A percentile compares a stretch with the other conserved stretches of the same genome.
Conservation (phyloP, 2,888 invertebrate genomes). For the Tipula unca region DNA sequence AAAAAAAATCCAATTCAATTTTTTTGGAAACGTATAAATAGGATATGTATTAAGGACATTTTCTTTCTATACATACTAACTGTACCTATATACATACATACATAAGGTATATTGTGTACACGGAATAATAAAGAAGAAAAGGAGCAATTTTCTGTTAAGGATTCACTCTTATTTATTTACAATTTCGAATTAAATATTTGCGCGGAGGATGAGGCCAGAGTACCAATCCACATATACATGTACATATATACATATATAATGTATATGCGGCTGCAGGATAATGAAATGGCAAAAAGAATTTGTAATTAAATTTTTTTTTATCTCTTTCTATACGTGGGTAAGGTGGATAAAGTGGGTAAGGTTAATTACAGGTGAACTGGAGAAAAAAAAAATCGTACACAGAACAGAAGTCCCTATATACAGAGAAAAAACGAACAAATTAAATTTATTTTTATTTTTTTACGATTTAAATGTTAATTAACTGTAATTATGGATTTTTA, state of each 20-base stretch:
- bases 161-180: background rate
- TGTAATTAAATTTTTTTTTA: background rate
- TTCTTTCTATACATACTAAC: background rate
- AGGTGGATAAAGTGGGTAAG: background rate
- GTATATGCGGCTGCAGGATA: background rate
- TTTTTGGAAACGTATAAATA: background rate
- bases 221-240: background rate
- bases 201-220: background rate
- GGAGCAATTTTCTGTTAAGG: background rate
- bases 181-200: background rate
- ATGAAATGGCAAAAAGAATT: background rate
- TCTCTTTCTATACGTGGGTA: background rate
- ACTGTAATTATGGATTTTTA: slow-evolving; percentile 14
- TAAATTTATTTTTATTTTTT: background rate
- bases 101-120: background rate
- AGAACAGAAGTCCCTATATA: background rate
- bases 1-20: background rate
- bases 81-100: background rate
- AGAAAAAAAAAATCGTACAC: background rate
- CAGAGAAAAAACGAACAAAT: background rate
- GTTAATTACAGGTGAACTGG: background rate
- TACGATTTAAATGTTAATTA: background rate
- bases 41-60: background rate
- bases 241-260: too few species aligned
- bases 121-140: background rate